Conservation (phyloP, 2,113 vertebrate species). For the Sula dactylatra region DNA sequence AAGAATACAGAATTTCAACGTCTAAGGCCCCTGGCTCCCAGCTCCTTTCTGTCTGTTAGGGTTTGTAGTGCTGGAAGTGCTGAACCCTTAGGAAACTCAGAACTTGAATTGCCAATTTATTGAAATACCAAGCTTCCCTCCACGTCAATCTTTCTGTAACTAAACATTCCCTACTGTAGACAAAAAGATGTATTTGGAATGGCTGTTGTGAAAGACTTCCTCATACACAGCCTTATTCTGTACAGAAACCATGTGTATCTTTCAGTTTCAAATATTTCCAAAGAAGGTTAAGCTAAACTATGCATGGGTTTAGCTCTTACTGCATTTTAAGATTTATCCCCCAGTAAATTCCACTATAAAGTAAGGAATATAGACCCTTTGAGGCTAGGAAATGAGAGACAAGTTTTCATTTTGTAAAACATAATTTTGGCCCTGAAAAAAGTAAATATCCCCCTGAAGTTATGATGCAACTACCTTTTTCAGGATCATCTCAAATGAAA, state of each 20-base stretch:
- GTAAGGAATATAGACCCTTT: neutral
- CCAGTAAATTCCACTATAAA: neutral
- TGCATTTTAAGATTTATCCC: neutral
- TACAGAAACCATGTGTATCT: neutral
- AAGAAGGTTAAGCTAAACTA: neutral
- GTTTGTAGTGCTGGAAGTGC: neutral
- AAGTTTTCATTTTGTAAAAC: neutral
- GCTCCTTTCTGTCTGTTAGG: neutral
- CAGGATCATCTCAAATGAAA: neutral
- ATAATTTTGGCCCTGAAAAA: neutral
- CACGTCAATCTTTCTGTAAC: neutral
- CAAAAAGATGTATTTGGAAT: neutral
- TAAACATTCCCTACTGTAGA: rapidly evolving
- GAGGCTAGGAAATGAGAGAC: neutral
- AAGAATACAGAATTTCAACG: neutral
- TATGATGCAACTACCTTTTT: neutral
- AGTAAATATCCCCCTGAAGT: neutral
- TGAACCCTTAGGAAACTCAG: neutral
- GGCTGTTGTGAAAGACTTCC: neutral
- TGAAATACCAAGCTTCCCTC: neutral
- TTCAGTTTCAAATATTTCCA: neutral
- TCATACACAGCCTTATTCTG: neutral
- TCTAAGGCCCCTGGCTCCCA: neutral
- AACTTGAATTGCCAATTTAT: neutral
- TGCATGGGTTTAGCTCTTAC: neutral